Base-by-base conservation (phyloP, 2,888 invertebrate species). In the Drosophila monieri region DNA sequence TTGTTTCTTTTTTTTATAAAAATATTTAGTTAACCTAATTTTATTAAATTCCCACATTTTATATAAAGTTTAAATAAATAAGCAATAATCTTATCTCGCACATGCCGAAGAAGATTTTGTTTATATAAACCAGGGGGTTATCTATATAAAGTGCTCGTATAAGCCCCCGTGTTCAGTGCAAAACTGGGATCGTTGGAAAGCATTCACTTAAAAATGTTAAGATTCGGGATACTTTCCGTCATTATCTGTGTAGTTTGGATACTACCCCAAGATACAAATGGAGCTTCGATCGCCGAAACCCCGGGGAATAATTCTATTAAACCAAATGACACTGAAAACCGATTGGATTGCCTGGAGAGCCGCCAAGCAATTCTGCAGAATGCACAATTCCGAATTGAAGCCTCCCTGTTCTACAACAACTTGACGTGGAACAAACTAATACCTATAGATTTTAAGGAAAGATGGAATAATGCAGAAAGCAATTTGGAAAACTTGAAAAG, bases 281-380 rank as follows among this genome's bases (percentile, higher is more conserved):
- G 5, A n/a, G 12, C 35, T 6, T 35, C 6, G n/a, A n/a, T 35
- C n/a, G 6, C 5, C 6, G 5, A 35, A n/a, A n/a, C n/a, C n/a
- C 35, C 5, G 3, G 10, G n/a, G 4, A 35, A n/a, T n/a, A 35
- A 12, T 35, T 9, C 25, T 6, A 8, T 8, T 27, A 1, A 27
- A 27, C 25, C 2, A 30, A 35, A 4, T n/a, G 35, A 35, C 35
- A 12, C 32, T 6, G 6, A 35, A 35, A n/a, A n/a, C n/a, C 5
- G n/a, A 35, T 35, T 35, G 35, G 35, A 35, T 35, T 35, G 35
- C n/a, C 35, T 35, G 35, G 35, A 35, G n/a, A 35, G 35, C n/a
- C 35, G 5, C 5, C 35, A 35, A 12, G n/a, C 12, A 6, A n/a
- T 35, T 6, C 35, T 35, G 6, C n/a, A 35, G 6, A 35, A 35